Evolutionary conservation across 2,113 vertebrate species (phyloP), one percentile per base, ranked within the genome.

Genomic region (Onychorhynchus coronatus): DNA sequence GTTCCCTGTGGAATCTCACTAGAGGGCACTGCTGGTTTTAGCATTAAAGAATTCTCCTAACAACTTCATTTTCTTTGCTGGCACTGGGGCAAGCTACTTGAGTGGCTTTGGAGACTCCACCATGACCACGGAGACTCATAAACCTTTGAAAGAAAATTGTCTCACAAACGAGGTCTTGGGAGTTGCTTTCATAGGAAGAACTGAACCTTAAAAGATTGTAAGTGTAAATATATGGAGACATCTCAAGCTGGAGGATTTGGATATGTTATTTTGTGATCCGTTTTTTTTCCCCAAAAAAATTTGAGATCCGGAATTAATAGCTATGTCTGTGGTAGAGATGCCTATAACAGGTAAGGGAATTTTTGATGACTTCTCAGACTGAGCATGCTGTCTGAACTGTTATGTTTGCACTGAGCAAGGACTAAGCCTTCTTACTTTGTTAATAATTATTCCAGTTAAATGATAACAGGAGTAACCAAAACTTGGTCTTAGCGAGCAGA

Each of bases 1-100:
- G 24, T n/a, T 82, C 88, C 53, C 79, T 52, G 66, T 71, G 61
- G 88, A 75, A 21, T 72, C 86, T 96, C 91, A 75, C 90, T 85
- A 94, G 91, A 90, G 70, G 83, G 77, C 86, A 91, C 76, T 91
- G 77, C 91, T 68, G 70, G 41, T 53, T 94, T 94, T 87, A 56
- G 42, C 77, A 47, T 77, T 82, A 30, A 68, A 75, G 61, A 58
- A 50, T 70, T 67, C 27, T 89, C 23, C 30, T 20, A 1, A 16
- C 27, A 35, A 11, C 28, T 89, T 81, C 2, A 6, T 74, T 88
- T 85, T 67, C 39, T 79, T 44, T n/a, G 50, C 61, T 74, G 49
- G 11, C 52, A 1, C 33, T 18, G 33, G 35, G 24, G 9, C 7
- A 65, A 67, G 31, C 39, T 72, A 2, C 22, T 42, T 6, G 25